Evolutionary conservation across 2,797 vertebrate species (phyloP), one percentile per base, ranked within the genome.

Genomic region (Aplochiton taeniatus): DNA sequence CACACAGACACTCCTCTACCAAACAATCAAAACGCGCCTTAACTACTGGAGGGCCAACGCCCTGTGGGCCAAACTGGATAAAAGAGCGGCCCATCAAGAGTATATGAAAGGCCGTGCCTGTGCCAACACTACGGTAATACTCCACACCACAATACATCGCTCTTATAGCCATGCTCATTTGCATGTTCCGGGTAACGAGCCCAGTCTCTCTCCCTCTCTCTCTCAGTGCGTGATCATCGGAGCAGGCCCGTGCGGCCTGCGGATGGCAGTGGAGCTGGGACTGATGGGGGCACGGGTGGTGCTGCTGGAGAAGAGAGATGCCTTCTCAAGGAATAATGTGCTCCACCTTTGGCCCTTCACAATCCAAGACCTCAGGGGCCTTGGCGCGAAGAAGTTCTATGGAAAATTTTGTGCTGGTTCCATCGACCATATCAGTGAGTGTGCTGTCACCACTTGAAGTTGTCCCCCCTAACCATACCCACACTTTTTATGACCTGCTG

Each of bases 381-480:
- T 99, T 0, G 97, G 97, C 0, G 97, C 97, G 87, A 99, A 99
- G 70, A 98, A 95, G 83, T 96, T 99, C 74, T 95, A 98, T 0
- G 97, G 97, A 48, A 98, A 96, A 81, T 99, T 99, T 88, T 98
- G 97, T 8, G 95, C 95, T 0, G 94, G 97, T 66, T 90, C 97
- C 78, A 98, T 99, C 0, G 96, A 99, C 83, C 97, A 99, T 46
- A 99, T 99, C 85, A 99, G 97, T 99, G 73, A 97, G 97, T 85
- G 43, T 12, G 9, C 11, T 17, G 42, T 31, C 13, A 61, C 18
- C 58, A 1, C 18, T 65, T 8, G 43, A 47, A 11, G 13, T 11
- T 20, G 13, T 44, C 57, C 58, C 16, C 44, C 9, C 54, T 6
- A 20, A 41, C 50, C 9, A 8, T 16, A 8, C 13, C 14, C n/a